Base-by-base conservation (phyloP, 2,113 vertebrate genomes). In the Holacanthus passer region DNA sequence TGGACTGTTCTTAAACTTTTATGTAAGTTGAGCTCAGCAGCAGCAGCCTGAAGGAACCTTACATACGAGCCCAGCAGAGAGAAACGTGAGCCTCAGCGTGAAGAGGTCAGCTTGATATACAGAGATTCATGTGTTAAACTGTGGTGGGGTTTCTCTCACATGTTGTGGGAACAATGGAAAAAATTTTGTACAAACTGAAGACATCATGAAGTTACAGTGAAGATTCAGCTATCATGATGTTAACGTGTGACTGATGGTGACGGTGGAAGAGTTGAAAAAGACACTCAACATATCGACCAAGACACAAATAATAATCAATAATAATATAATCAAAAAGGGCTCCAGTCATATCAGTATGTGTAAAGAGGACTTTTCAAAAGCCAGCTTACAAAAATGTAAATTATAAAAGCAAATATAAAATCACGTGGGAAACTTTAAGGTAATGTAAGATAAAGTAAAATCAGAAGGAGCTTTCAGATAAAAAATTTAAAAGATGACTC, bases 291-390 rank as follows among this genome's bases (percentile, higher is more conserved):
- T 45, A 50, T 69, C 56, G 17, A 7, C 12, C 12, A 19, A 52
- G 13, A 70, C 7, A 39, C 22, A 20, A 3, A 17, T 24, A 48
- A 22, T 53, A 13, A 48, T 48, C 17, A 20, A 29, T 48, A 24
- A 16, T n/a, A 27, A 3, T 27, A 37, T 31, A 1, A 22, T 47
- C 5, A 35, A 62, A 52, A 32, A 9, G 20, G 48, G 77, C 37
- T 56, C 59, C 77, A 43, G 77, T 79, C 77, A 53, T 67, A 47
- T 55, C 29, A 64, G 45, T 3, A 11, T 20, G 27, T 29, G 24
- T 29, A 0, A 0, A 19, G 35, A 37, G 35, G 5, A 8, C 35
- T 37, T 37, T 8, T 7, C 8, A 5, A 5, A 37, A 37, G 35
- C 5, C 35, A 37, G 35, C 35, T 1, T 5, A 37, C 8, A 7